Percentiles rank a stretch among this genome's conserved stretches.
Evolutionary conservation across 2,797 vertebrate genomes (phyloP).

Genomic region (Zonotrichia albicollis): DNA sequence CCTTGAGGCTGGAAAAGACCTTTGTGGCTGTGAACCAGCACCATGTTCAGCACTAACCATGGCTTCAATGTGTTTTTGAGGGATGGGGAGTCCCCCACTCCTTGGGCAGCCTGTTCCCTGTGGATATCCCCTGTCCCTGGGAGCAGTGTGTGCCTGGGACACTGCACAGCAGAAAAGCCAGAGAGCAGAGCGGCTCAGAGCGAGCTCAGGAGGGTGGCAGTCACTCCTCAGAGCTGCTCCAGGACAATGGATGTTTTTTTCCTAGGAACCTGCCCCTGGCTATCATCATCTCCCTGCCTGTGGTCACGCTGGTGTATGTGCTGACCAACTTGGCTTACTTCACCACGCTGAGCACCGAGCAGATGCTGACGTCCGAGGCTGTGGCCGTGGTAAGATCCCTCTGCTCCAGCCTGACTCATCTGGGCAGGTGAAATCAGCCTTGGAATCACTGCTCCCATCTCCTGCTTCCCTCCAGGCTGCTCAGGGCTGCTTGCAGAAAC

Average conservation of each 20-base stretch:
- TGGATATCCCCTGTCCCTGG: not conserved
- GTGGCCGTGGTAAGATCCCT: slow-evolving; percentile 87
- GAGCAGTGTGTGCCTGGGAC: not conserved
- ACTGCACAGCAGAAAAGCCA: accelerated
- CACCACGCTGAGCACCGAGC: slow-evolving; percentile 85
- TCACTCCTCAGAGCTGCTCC: not conserved
- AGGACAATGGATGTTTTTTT: not conserved
- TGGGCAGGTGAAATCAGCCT: not conserved
- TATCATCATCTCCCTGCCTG: slow-evolving; percentile 96
- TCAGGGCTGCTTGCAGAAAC: not conserved
- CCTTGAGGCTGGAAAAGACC: not conserved
- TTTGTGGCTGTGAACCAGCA: not conserved
- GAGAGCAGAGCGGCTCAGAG: not conserved
- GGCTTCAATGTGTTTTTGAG: accelerated
- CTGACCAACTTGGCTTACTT: slow-evolving; percentile 98
- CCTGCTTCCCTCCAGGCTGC: not conserved
- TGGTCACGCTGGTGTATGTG: slow-evolving; percentile 93
- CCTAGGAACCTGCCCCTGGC: slow-evolving; percentile 93
- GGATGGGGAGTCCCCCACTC: not conserved
- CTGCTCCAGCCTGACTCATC: not conserved
- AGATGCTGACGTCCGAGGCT: slow-evolving; percentile 89
- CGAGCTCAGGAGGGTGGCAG: accelerated
- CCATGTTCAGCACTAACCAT: not conserved
- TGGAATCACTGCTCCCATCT: not conserved
- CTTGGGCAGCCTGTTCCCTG: not conserved